Evolutionary conservation across 2,113 vertebrate species (phyloP).

Genomic region (Centrocercus urophasianus): DNA sequence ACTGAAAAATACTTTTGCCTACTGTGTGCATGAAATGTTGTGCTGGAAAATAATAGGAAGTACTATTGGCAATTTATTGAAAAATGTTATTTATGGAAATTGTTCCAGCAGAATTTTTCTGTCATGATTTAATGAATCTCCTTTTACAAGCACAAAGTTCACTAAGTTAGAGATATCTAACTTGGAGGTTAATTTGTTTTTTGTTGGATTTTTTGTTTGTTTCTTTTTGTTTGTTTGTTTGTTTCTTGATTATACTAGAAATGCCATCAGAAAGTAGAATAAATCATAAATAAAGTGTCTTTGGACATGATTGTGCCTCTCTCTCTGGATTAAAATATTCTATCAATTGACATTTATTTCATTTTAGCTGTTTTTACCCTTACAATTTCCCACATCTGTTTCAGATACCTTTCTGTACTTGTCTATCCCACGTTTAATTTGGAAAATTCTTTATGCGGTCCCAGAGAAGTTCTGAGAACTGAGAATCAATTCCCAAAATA

Average conservation of each 20-base stretch:
- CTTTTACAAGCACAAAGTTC: not conserved
- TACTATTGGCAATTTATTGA: not conserved
- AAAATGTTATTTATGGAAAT: not conserved
- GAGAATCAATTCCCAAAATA: not conserved
- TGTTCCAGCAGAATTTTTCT: not conserved
- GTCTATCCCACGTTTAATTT: not conserved
- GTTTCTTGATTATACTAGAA: not conserved
- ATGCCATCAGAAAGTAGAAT: not conserved
- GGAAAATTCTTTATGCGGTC: not conserved
- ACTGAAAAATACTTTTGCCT: not conserved
- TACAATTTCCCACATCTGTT: not conserved
- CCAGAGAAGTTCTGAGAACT: not conserved
- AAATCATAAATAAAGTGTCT: not conserved
- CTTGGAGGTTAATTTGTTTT: not conserved
- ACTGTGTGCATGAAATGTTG: not conserved
- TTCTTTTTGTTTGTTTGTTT: not conserved
- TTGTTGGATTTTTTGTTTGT: no score
- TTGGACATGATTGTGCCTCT: not conserved
- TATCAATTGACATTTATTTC: not conserved
- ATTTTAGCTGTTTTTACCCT: not conserved
- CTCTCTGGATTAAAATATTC: not conserved
- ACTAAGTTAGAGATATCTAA: not conserved
- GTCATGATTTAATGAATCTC: not conserved
- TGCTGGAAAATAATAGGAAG: not conserved
- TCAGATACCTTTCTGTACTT: not conserved